Base-by-base conservation (phyloP, 2,888 invertebrate genomes). In the Mythimna pallens region DNA sequence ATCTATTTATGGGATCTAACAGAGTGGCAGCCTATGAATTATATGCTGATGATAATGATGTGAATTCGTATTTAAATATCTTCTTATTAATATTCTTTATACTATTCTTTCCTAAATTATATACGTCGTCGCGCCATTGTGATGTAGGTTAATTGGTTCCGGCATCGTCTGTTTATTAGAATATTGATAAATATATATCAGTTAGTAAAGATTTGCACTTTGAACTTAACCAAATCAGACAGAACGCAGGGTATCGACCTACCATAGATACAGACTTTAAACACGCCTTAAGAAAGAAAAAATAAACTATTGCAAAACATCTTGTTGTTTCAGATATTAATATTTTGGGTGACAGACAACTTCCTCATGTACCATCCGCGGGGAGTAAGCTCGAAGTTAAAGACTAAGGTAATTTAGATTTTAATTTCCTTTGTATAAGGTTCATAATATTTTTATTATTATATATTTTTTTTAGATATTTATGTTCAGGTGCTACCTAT, bases 331-430 rank as follows among this genome's bases (percentile, higher is more conserved):
- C 95, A 98, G 98, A 98, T 98, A 85, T 96, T 98, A 89, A 98
- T 98, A 97, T 98, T 98, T 94, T 98, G 98, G 98, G 98, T 98
- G 83, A 98, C 98, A 0, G 98, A 98, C 93, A 98, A 98, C 93
- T 98, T 98, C 96, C 94, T 98, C 66, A 98, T 98, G 98, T 97
- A 97, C 85, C 96, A 96, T 81, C 96, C 96, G 12, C 93, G 96
- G 83, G 96, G 96, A 57, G 96, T 96, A 14, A 96, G 93, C 88
- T 91, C 93, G 20, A 96, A 96, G 92, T 93, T 96, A 87, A 97
- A 96, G 90, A 96, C 96, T 6, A 95, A 95, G 91, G 96, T 95
- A 79, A 77, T 25, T 14, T 36, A 65, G 12, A 54, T n/a, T 14
- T 3, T 74, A 25, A n/a, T 12, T 12, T 6, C 6, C 40, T 47